Percentiles rank a stretch among this genome's conserved stretches.
phyloP scores from a whole-genome alignment of 2,888 invertebrate species.

The Nycteola revayana region DNA sequence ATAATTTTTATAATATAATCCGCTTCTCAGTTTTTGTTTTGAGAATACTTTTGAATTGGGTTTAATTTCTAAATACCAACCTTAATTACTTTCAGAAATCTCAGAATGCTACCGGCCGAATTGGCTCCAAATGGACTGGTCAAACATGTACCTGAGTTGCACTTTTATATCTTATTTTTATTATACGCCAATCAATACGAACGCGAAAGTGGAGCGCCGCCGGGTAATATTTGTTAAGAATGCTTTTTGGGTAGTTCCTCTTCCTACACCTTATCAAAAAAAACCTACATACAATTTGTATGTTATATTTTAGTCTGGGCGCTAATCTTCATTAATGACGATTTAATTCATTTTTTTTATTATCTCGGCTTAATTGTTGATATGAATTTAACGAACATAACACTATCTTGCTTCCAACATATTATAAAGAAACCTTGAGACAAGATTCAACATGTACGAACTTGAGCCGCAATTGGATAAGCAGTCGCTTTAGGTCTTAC shows the following conservation, averaged over 20 bases:
- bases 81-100: slow-evolving; percentile 30
- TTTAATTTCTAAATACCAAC: no score
- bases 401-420: slow-evolving; percentile 4
- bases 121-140: slow-evolving; percentile 28
- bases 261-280: no score
- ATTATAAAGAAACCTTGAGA: slow-evolving; percentile 39
- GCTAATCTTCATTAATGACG: no score
- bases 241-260: no score
- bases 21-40: no score
- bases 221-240: no score
- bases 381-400: slow-evolving; percentile 13
- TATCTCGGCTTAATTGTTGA: no score
- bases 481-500: slow-evolving; percentile 60
- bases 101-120: slow-evolving; percentile 20
- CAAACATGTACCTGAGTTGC: slow-evolving; percentile 18
- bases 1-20: no score
- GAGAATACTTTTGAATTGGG: no score
- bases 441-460: slow-evolving; percentile 53
- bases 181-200: slow-evolving; percentile 17
- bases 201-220: slow-evolving; percentile 21
- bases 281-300: no score
- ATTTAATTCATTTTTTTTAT: no score
- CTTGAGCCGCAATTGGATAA: slow-evolving; percentile 68
- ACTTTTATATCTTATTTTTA: slow-evolving; percentile 17
- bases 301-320: no score